These are phyloP conservation scores for Bombus picipes DNA, from an alignment of 1,140 invertebrate species.

Conservation along the genomic window DNA sequence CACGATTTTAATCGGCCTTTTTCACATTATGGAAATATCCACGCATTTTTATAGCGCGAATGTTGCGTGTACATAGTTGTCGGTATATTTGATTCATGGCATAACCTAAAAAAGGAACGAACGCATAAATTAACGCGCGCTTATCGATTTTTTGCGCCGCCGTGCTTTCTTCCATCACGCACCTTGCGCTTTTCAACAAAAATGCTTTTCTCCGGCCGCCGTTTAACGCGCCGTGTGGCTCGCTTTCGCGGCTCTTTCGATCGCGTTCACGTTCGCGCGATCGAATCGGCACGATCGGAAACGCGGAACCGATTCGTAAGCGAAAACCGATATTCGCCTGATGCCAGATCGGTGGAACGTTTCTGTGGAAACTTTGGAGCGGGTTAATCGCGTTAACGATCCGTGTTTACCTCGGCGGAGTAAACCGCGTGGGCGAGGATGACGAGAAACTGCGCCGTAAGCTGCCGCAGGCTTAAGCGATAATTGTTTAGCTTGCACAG, in stretches of 20 bases:
- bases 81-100: neutral
- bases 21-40: constrained; percentile 10
- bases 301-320: no score
- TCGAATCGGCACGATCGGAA: no score
- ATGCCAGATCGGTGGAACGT: neutral
- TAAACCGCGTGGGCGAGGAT: constrained; percentile 36
- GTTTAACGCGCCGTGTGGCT: no score
- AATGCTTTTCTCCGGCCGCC: neutral
- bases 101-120: constrained; percentile 19
- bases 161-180: neutral
- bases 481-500: constrained; percentile 62
- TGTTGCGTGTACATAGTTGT: constrained; percentile 11
- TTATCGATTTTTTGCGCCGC: neutral
- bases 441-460: constrained; percentile 42
- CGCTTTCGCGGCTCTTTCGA: no score
- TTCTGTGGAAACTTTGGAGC: neutral
- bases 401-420: constrained; percentile 27
- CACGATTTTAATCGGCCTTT: neutral
- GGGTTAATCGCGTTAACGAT: constrained; percentile 46
- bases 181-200: neutral
- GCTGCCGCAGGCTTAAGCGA: constrained; percentile 54
- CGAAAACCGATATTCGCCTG: neutral
- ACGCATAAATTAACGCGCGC: constrained; percentile 20
- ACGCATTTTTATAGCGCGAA: constrained; percentile 28
- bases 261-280: no score